Conservation (phyloP, 2,888 invertebrate species). For the Acrobeloides nanus region DNA sequence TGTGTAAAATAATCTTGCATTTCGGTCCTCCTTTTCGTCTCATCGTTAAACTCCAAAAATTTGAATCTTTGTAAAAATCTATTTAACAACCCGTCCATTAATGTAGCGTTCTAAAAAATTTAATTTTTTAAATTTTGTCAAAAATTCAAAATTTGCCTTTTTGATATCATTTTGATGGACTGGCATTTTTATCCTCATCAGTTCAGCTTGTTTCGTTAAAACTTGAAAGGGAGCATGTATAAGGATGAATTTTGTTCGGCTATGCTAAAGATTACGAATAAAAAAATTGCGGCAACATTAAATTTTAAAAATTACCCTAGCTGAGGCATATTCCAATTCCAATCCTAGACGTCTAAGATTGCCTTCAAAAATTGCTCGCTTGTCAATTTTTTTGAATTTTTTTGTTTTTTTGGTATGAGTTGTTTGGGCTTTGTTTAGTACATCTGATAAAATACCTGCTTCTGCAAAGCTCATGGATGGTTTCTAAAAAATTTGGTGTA, state of each 20-base stretch:
- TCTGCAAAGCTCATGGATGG: too few species aligned
- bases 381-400: too few species aligned
- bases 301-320: too few species aligned
- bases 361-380: conserved; percentile 28
- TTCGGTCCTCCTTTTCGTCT: conserved; percentile 31
- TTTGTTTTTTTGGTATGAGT: too few species aligned
- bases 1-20: conserved; percentile 56
- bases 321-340: conserved; percentile 21
- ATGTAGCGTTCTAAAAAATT: too few species aligned
- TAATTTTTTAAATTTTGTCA: too few species aligned
- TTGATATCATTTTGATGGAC: conserved; percentile 52
- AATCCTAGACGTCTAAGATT: conserved; percentile 25
- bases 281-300: too few species aligned
- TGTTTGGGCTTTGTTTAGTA: too few species aligned
- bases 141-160: too few species aligned
- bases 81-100: conserved; percentile 33
- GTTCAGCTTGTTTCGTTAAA: conserved; percentile 43
- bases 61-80: conserved; percentile 22
- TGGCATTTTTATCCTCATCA: conserved; percentile 53
- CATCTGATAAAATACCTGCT: too few species aligned
- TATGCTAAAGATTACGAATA: too few species aligned
- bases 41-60: conserved; percentile 33
- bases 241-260: conserved; percentile 45
- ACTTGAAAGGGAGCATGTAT: conserved; percentile 49
- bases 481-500: too few species aligned